Base-by-base conservation (phyloP, 2,888 invertebrate genomes). In the Cataglyphis rosenhaueri region DNA sequence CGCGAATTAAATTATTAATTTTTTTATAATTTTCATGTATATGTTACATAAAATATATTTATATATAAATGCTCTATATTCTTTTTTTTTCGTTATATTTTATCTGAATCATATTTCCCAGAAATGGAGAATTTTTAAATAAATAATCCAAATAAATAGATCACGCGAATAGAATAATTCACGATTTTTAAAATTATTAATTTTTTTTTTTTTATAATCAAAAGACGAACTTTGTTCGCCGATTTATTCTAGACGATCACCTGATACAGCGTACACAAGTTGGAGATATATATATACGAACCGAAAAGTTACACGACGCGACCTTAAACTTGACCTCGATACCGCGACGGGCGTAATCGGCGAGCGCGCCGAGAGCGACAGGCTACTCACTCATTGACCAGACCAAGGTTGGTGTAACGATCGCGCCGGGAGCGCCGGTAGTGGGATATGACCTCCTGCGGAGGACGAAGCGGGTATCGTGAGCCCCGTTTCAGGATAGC, bases 351-450 rank as follows among this genome's bases (percentile, higher is more conserved):
- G 41, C 57, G 66, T 66, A 76, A 76, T 66, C 76, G 41, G 25
- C 32, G 61, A 71, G 32, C 32, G 32, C 44, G 21, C 71, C 70
- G 35, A 12, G 12, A 9, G 9, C 48, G n/a, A 3, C 18, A 3
- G 10, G n/a, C 25, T 59, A 93, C 97, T 96, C 95, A 98, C 97
- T 97, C 97, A 94, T 98, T 98, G 44, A 97, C 97, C 73, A 98
- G 95, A 88, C 98, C 98, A 35, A 96, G 96, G 87, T 97, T 97
- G 44, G 97, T 96, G 94, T 98, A 98, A 93, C 97, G 96, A 92
- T 98, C 98, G 0, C 97, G 97, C 25, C 97, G 95, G 62, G 96
- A 96, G 76, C 95, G 95, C 44, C 98, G 95, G 94, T 98, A 98
- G 90, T 96, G 95, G 68, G 97, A 96, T 35, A 97, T 96, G 87